phyloP scores from a whole-genome alignment of 2,888 invertebrate genomes.

The Amblyjoppa fuscipennis region DNA sequence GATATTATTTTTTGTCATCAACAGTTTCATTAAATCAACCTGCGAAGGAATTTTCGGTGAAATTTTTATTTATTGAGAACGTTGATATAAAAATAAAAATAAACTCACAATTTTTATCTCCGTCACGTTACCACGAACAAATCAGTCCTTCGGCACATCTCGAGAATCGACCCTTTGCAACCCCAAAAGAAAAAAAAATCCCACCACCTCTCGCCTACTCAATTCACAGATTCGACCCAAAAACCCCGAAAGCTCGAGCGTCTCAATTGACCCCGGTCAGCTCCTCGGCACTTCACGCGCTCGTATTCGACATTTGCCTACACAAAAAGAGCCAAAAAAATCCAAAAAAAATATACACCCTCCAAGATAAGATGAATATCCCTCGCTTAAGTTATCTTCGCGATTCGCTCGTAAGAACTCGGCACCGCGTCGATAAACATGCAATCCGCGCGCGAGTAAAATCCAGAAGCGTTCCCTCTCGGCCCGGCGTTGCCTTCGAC shows the following conservation, averaged over 20 bases:
- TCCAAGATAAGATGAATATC: not conserved
- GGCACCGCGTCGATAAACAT: not conserved
- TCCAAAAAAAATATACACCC: not conserved
- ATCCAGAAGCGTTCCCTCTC: conserved; percentile 10
- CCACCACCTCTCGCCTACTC: too few relatives aligned
- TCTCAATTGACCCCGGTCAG: not conserved
- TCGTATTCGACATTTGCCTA: too few relatives aligned
- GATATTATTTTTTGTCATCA: too few relatives aligned
- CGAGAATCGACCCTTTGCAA: too few relatives aligned
- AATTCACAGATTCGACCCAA: too few relatives aligned
- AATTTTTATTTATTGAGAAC: not conserved
- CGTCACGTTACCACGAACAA: too few relatives aligned
- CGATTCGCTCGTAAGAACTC: not conserved
- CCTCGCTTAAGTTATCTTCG: not conserved
- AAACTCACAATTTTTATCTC: not conserved
- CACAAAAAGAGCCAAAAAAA: too few relatives aligned
- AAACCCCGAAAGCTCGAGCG: too few relatives aligned
- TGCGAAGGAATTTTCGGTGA: not conserved
- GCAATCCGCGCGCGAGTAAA: not conserved
- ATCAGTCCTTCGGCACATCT: too few relatives aligned
- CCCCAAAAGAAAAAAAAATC: too few relatives aligned
- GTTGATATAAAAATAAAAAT: not conserved
- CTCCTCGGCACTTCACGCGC: too few relatives aligned
- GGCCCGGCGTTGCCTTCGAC: not conserved
- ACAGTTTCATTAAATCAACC: too few relatives aligned